Percentiles rank a stretch among this genome's conserved stretches.
phyloP scores from a whole-genome alignment of 30 jellyfish, hydroid and myxozoan species.

The Cassiopea xamachana region DNA sequence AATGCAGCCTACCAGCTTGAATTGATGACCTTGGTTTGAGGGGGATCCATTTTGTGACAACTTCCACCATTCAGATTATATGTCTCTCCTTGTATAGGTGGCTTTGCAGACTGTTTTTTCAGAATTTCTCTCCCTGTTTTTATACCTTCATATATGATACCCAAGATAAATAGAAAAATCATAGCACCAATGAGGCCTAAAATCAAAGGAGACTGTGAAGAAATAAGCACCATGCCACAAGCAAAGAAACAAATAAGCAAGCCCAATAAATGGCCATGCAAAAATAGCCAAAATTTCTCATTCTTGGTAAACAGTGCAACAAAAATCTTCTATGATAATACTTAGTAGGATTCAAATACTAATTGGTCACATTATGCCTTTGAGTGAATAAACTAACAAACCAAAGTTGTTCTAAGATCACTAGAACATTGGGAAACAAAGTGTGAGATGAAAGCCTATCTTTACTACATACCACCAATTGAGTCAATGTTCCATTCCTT shows the following conservation, averaged over 20 bases:
- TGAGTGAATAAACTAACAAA: too few relatives aligned
- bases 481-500: constrained; percentile 70
- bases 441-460: neutral
- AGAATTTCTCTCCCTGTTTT: constrained; percentile 76
- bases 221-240: neutral
- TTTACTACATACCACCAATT: constrained; percentile 59
- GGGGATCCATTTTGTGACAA: constrained; percentile 12
- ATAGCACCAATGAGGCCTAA: constrained; percentile 82
- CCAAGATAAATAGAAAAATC: constrained; percentile 74
- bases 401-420: too few relatives aligned
- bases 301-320: neutral
- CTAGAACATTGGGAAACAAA: neutral
- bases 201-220: neutral
- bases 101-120: constrained; percentile 42
- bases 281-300: neutral
- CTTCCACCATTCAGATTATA: constrained; percentile 24
- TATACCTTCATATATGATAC: constrained; percentile 78
- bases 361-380: neutral
- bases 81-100: constrained; percentile 27
- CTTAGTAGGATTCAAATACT: neutral
- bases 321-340: neutral
- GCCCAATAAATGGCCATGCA: neutral
- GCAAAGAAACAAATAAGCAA: neutral
- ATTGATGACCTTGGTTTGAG: neutral
- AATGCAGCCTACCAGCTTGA: constrained; percentile 30